phyloP scores from a whole-genome alignment of 2,113 vertebrate genomes.

The Istiophorus platypterus region DNA sequence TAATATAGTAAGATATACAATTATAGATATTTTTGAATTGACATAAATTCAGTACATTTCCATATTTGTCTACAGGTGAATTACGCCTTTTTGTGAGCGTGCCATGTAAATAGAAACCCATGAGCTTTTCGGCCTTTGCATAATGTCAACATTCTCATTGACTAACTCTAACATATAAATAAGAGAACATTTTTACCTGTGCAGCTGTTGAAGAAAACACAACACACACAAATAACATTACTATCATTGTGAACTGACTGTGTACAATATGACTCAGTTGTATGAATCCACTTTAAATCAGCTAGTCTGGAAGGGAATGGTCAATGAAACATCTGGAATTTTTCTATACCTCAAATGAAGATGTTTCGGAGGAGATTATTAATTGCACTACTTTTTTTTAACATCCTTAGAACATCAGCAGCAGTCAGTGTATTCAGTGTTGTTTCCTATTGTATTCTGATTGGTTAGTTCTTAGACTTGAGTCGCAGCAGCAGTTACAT shows the following conservation, averaged over 20 bases:
- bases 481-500: no score
- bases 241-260: neutral
- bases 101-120: constrained; percentile 20
- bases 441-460: no score
- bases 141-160: neutral
- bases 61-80: no score
- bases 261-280: fast-evolving
- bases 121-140: constrained; percentile 53
- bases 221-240: constrained; percentile 40
- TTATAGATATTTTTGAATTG: neutral
- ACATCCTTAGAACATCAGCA: neutral
- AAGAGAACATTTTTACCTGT: neutral
- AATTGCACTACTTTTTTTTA: no score
- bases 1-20: neutral
- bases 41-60: neutral
- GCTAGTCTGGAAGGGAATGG: constrained; percentile 17
- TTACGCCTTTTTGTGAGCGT: neutral
- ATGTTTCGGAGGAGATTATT: neutral
- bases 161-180: neutral
- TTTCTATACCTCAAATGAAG: neutral
- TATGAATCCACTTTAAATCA: neutral
- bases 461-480: no score
- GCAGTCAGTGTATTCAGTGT: no score
- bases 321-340: constrained; percentile 2
- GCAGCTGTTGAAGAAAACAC: constrained; percentile 37